These are phyloP conservation scores for Dunckerocampus dactyliophorus DNA, from an alignment of 2,113 vertebrate species.

Conservation along the genomic window DNA sequence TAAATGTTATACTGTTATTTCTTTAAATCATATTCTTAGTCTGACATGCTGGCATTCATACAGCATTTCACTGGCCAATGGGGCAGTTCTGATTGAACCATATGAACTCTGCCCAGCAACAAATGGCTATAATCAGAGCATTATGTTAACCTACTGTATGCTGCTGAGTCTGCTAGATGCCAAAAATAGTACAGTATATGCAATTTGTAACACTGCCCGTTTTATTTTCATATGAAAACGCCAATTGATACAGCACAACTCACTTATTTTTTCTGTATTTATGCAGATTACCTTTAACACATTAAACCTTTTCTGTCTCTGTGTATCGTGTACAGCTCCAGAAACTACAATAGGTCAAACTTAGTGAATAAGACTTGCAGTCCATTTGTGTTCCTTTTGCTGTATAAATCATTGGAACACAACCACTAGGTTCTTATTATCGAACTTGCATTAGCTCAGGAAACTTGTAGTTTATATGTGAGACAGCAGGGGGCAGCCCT, in stretches of 20 bases:
- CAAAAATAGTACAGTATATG: too few relatives aligned
- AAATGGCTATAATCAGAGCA: neutral
- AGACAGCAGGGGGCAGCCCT: constrained; percentile 68
- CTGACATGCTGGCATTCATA: neutral
- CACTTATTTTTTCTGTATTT: neutral
- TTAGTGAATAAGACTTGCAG: too few relatives aligned
- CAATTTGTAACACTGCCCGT: too few relatives aligned
- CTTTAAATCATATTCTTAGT: neutral
- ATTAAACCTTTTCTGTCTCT: constrained; percentile 4
- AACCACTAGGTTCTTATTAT: neutral
- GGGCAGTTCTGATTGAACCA: too few relatives aligned
- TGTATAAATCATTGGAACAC: neutral
- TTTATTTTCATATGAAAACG: neutral
- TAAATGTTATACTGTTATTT: too few relatives aligned
- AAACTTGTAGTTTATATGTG: constrained; percentile 3
- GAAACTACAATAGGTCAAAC: constrained; percentile 1
- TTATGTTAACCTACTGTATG: neutral
- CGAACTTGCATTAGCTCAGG: too few relatives aligned
- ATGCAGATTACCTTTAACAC: constrained; percentile 7
- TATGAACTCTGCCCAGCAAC: too few relatives aligned
- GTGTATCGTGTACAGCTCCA: neutral
- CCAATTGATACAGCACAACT: neutral
- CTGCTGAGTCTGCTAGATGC: too few relatives aligned
- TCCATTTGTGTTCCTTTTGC: neutral
- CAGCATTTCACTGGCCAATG: neutral